Evolutionary conservation across 2,113 vertebrate species (phyloP).

Genomic region (Datnioides undecimradiatus): DNA sequence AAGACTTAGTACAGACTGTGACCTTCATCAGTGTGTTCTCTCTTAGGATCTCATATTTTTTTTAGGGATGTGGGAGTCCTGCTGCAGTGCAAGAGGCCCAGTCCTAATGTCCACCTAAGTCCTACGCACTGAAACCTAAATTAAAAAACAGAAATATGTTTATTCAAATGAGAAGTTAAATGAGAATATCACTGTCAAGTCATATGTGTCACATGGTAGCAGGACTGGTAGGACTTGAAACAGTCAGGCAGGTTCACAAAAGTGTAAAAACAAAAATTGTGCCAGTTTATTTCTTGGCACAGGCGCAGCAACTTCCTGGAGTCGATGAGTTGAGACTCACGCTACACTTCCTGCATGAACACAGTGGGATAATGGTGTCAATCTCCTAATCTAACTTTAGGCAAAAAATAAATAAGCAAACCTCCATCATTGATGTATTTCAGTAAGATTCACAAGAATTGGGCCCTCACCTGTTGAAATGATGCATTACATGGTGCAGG

Average conservation of each 20-base stretch:
- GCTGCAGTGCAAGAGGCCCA: neutral
- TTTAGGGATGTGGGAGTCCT: neutral
- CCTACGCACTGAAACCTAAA: neutral
- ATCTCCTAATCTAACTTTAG: neutral
- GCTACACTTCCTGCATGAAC: neutral
- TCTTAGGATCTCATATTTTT: neutral
- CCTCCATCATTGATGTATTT: no score
- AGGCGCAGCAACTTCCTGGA: neutral
- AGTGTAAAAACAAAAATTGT: no score
- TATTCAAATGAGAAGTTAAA: neutral
- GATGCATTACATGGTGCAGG: neutral
- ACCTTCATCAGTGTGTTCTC: slow-evolving; percentile 42
- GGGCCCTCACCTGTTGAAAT: neutral
- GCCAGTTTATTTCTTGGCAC: no score
- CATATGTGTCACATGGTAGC: neutral
- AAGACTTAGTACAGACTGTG: slow-evolving; percentile 12
- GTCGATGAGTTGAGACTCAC: neutral
- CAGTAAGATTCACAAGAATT: no score
- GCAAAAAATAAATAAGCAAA: no score
- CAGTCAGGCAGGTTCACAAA: no score
- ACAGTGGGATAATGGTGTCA: neutral
- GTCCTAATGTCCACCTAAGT: slow-evolving; percentile 5
- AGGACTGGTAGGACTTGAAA: neutral
- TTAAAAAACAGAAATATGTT: neutral
- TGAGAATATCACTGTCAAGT: neutral